Evolutionary conservation across 2,888 invertebrate genomes (phyloP).

Genomic region (Synergus laeviventris): DNA sequence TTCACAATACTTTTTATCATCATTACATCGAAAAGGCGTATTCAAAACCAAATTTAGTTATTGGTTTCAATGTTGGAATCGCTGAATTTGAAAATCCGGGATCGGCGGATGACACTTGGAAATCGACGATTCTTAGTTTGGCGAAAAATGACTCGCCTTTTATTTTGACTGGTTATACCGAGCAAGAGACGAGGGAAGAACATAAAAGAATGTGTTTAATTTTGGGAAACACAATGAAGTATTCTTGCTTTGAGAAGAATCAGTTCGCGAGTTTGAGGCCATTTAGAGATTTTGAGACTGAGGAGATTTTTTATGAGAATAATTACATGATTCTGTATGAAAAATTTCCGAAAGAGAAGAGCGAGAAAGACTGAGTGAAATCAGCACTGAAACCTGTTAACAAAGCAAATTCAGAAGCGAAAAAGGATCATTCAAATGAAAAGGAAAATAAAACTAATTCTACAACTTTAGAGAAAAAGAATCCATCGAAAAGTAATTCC

Average conservation of each 20-base stretch:
- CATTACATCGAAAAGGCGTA: constrained; percentile 54
- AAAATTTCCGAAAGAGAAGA: constrained; percentile 41
- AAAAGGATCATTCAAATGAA: background rate
- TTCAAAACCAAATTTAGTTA: constrained; percentile 63
- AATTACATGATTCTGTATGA: constrained; percentile 65
- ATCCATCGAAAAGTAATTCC: background rate
- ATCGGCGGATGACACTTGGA: constrained; percentile 65
- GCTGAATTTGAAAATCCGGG: constrained; percentile 60
- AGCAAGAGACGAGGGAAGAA: constrained; percentile 60
- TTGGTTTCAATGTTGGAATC: constrained; percentile 68
- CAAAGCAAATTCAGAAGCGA: background rate
- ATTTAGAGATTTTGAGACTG: constrained; percentile 66
- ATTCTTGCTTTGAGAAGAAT: constrained; percentile 58
- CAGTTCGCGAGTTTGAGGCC: constrained; percentile 66
- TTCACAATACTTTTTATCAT: constrained; percentile 56
- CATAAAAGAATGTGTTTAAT: constrained; percentile 59
- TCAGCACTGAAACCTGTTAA: background rate
- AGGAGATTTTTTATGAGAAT: constrained; percentile 67
- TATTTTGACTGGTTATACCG: constrained; percentile 64
- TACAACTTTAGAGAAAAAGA: background rate
- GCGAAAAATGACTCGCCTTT: constrained; percentile 63
- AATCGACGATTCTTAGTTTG: constrained; percentile 56
- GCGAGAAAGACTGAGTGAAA: background rate
- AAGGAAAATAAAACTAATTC: background rate
- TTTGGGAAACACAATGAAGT: constrained; percentile 51